Percentiles rank a stretch among this genome's conserved stretches.
Conservation (phyloP, 64 coral and sea anemone genomes). For the Porites lutea region DNA sequence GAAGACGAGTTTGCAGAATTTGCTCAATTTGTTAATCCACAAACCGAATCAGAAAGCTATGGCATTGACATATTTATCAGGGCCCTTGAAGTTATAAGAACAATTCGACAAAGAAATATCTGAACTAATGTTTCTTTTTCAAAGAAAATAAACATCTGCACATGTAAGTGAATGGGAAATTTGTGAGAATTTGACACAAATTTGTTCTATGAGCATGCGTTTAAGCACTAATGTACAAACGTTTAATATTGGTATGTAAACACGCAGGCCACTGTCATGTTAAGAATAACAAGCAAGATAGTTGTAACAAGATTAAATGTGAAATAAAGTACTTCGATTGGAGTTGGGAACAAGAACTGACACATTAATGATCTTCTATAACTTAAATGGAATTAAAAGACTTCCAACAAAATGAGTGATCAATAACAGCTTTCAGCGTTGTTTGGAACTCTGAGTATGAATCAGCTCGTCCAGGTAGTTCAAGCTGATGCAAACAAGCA, state of each 20-base stretch:
- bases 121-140: too few species aligned
- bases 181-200: slow-evolving; percentile 38
- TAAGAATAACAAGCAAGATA: neutral
- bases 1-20: too few species aligned
- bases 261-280: neutral
- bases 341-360: slow-evolving; percentile 32
- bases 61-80: slow-evolving; percentile 41
- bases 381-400: slow-evolving; percentile 39
- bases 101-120: too few species aligned
- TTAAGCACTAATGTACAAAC: slow-evolving; percentile 24
- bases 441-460: slow-evolving; percentile 47
- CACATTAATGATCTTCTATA: slow-evolving; percentile 24
- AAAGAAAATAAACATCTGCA: too few species aligned
- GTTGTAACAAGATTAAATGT: slow-evolving; percentile 13
- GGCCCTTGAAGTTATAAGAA: neutral
- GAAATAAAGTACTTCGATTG: slow-evolving; percentile 5
- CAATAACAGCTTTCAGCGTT: slow-evolving; percentile 31
- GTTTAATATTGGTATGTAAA: slow-evolving; percentile 41
- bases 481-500: slow-evolving; percentile 52
- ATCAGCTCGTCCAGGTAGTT: slow-evolving; percentile 46
- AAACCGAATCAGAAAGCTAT: slow-evolving; percentile 22
- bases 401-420: slow-evolving; percentile 25
- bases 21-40: too few species aligned
- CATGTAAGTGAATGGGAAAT: slow-evolving; percentile 21
- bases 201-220: slow-evolving; percentile 28